Conservation (phyloP, 2,888 invertebrate species). For the Pseudococcus viburni region DNA sequence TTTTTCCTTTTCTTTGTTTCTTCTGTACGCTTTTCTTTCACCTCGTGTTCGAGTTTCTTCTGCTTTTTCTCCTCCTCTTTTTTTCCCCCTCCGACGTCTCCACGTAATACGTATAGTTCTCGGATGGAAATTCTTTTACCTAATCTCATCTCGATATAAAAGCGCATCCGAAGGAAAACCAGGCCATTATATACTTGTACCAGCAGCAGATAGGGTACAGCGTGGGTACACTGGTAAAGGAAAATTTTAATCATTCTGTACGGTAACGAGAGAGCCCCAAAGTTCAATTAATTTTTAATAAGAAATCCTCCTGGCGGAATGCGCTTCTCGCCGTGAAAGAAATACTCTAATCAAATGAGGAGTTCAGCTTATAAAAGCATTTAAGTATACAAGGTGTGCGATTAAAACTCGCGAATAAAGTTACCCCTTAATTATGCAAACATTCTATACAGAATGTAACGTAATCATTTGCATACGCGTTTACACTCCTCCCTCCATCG, state of each 20-base stretch:
- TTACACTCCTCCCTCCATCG: neutral
- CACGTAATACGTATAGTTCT: neutral
- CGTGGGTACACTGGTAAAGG: neutral
- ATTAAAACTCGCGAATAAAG: constrained; percentile 7
- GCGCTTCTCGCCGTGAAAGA: neutral
- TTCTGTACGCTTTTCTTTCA: too few species aligned
- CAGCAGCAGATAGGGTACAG: neutral
- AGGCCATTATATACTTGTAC: neutral
- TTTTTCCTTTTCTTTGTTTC: neutral
- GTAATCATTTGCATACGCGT: neutral
- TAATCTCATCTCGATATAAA: neutral
- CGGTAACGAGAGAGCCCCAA: neutral
- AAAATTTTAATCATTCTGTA: constrained; percentile 20
- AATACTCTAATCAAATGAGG: neutral
- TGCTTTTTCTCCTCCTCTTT: neutral
- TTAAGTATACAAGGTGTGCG: neutral
- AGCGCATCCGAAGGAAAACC: neutral
- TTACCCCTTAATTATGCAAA: constrained; percentile 42
- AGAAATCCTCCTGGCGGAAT: neutral
- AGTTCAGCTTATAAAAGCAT: constrained; percentile 30
- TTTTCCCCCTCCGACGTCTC: neutral
- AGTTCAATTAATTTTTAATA: constrained; percentile 40
- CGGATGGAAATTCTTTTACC: constrained; percentile 18
- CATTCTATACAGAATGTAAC: neutral
- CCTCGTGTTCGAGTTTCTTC: too few species aligned